phyloP scores from a whole-genome alignment of 2,113 vertebrate species.

The Mesembrinibis cayennensis region DNA sequence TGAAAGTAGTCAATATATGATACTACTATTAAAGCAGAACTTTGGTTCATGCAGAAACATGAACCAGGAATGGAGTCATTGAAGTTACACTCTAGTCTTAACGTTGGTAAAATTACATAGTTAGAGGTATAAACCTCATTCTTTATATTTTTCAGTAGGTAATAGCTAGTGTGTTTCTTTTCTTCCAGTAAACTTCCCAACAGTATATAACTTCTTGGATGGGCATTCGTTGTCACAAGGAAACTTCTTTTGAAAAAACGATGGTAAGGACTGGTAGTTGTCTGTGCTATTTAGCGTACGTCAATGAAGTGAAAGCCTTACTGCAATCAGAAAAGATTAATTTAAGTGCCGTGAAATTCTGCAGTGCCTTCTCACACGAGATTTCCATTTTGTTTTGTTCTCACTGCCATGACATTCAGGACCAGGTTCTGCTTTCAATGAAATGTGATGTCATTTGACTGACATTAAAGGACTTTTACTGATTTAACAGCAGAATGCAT shows the following conservation, averaged over 20 bases:
- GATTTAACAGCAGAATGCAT: constrained; percentile 29
- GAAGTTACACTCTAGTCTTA: neutral
- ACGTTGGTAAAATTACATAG: neutral
- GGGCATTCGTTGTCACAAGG: neutral
- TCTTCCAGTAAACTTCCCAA: neutral
- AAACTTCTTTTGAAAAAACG: constrained; percentile 6
- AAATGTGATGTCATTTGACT: constrained; percentile 11
- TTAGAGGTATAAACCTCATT: neutral
- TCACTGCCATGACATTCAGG: neutral
- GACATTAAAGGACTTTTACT: neutral
- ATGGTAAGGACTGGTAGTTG: neutral
- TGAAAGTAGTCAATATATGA: neutral
- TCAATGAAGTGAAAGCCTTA: constrained; percentile 6
- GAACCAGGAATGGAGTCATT: neutral
- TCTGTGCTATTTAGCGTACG: neutral
- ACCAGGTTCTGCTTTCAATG: neutral
- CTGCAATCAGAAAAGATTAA: neutral
- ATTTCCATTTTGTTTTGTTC: neutral
- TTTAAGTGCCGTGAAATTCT: neutral
- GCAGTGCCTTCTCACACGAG: neutral
- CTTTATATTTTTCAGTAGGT: neutral
- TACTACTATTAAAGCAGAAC: neutral
- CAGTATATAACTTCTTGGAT: neutral
- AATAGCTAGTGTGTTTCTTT: neutral
- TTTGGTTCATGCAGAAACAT: neutral